Conservation (phyloP, 2,797 vertebrate species). For the Iguana delicatissima region DNA sequence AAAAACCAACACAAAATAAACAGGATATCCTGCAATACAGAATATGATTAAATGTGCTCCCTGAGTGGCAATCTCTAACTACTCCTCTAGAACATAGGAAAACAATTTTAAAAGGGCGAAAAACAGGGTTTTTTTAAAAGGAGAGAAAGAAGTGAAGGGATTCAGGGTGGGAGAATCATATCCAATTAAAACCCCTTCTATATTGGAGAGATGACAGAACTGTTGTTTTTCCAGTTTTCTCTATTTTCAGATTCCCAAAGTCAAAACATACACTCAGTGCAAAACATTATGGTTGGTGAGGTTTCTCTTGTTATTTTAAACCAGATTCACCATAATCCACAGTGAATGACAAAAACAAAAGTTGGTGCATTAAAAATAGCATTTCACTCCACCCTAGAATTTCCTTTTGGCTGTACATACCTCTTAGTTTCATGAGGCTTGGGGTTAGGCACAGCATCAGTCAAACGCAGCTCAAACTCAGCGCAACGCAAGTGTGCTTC, state of each 20-base stretch:
- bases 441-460: slow-evolving; percentile 89
- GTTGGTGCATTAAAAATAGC: slow-evolving; percentile 15
- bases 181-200: not conserved
- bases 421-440: slow-evolving; percentile 87
- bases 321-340: not conserved
- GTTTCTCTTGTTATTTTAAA: not conserved
- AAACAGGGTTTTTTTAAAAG: not conserved
- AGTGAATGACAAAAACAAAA: not conserved
- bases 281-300: not conserved
- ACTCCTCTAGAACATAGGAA: not conserved
- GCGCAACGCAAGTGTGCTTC: slow-evolving; percentile 90
- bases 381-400: slow-evolving; percentile 21
- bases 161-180: not conserved
- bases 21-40: not conserved
- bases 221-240: not conserved
- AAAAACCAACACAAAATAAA: not conserved
- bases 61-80: not conserved
- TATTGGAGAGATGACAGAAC: not conserved
- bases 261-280: not conserved
- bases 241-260: not conserved
- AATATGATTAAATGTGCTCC: not conserved
- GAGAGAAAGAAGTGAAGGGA: not conserved
- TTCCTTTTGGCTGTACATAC: slow-evolving; percentile 78
- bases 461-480: slow-evolving; percentile 94
- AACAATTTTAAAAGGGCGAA: not conserved